Conservation (phyloP, 2,888 invertebrate species). For the Morinoia aosen region DNA sequence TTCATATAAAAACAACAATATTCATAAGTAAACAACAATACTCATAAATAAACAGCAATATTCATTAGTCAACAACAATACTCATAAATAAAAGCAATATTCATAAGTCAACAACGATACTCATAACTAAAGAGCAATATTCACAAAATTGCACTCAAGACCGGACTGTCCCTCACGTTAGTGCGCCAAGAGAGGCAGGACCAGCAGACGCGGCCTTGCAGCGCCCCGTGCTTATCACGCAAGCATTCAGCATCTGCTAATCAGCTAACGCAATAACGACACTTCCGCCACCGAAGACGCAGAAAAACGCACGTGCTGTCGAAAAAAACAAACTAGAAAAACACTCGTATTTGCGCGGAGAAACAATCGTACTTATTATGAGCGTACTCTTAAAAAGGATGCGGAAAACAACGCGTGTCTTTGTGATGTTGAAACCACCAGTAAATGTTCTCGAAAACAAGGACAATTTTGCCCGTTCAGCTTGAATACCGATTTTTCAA, state of each 20-base stretch:
- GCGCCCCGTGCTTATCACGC: background rate
- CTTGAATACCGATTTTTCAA: no score
- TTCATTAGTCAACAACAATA: no score
- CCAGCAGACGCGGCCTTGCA: no score
- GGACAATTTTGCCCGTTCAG: background rate
- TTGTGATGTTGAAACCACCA: background rate
- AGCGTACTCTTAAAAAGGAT: background rate
- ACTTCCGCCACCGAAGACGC: background rate
- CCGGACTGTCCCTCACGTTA: no score
- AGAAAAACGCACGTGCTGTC: background rate
- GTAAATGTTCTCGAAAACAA: background rate
- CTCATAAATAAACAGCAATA: no score
- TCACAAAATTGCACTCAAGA: no score
- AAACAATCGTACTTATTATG: background rate
- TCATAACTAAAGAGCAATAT: no score
- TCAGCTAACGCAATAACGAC: background rate
- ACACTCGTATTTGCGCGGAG: background rate
- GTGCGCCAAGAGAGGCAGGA: no score
- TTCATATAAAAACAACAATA: no score
- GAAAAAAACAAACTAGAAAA: background rate
- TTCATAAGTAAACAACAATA: no score
- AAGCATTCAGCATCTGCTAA: background rate
- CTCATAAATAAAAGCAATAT: no score
- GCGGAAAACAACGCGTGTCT: background rate
- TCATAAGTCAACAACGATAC: no score